Evolutionary conservation across 2,888 invertebrate species (phyloP).

Genomic region (Melinopterus prodromus): DNA sequence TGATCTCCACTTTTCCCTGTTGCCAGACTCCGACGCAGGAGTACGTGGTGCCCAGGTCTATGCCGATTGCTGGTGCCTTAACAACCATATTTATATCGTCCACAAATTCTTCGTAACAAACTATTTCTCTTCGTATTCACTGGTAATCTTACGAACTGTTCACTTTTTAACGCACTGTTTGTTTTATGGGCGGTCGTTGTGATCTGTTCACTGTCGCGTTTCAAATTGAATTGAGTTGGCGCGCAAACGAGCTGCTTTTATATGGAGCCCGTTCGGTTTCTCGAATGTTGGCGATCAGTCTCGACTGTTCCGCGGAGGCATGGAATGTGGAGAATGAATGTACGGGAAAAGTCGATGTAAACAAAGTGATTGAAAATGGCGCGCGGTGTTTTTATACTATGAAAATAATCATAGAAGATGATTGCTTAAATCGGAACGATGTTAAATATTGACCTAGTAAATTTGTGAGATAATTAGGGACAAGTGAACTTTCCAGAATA

Average conservation of each 20-base stretch:
- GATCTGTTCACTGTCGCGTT: constrained; percentile 9
- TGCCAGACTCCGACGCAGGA: constrained; percentile 89
- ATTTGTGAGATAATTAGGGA: constrained; percentile 14
- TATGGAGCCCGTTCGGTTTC: constrained; percentile 8
- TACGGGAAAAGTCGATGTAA: background rate
- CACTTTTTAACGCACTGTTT: background rate
- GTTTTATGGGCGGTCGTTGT: background rate
- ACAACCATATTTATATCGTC: constrained; percentile 50
- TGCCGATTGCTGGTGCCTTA: constrained; percentile 71
- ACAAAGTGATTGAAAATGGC: background rate
- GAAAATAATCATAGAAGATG: too few relatives aligned
- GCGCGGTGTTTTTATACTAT: background rate
- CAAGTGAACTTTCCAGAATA: background rate
- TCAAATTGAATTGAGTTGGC: constrained; percentile 30
- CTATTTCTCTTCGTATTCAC: background rate
- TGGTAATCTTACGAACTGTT: background rate
- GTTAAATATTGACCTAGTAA: too few relatives aligned
- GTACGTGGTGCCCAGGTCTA: constrained; percentile 89
- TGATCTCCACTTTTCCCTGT: constrained; percentile 79
- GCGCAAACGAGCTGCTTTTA: constrained; percentile 23
- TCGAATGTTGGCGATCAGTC: constrained; percentile 19
- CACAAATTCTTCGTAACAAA: background rate
- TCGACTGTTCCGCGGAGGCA: constrained; percentile 6
- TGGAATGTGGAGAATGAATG: too few relatives aligned
- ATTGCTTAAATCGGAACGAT: too few relatives aligned